Base-by-base conservation (phyloP, 2,113 vertebrate species). In the Ptyas mucosa region DNA sequence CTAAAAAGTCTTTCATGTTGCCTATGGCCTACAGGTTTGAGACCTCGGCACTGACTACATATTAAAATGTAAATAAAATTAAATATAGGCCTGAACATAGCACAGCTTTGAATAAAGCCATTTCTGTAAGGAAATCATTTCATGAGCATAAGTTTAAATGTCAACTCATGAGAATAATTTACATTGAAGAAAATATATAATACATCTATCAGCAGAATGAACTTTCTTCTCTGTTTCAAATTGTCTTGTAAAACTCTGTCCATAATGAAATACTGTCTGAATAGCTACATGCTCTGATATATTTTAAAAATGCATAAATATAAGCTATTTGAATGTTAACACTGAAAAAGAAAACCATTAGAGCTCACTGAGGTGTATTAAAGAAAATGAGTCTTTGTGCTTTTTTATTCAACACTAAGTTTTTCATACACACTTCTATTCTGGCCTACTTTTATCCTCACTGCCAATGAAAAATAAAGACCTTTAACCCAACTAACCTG, bases 51-150 rank as follows among this genome's bases (percentile, higher is more conserved):
- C 34, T 29, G 64, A 55, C 0, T n/a, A 52, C 94, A 96, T 20
- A 91, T 93, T 54, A 34, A 96, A 94, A 81, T 52, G 51, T 90
- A 96, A 95, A 87, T 58, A 87, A 86, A 75, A 52, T 91, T 85
- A 86, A 94, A 34, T 87, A 23, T 94, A 14, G 55, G 94, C 53
- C 3, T 91, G 11, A 61, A 55, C 49, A 54, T 49, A 93, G 4
- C 23, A 26, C 53, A 94, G 34, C 95, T 94, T 86, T 91, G 93
- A 2, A 86, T 61, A 94, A 92, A 75, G 46, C 90, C 64, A 88
- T 64, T 61, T 92, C 85, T 86, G 88, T 9, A 15, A 49, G 21
- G 81, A 95, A 94, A 88, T 96, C 69, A 85, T 94, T 96, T 94
- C 93, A 55, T 26, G 94, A 64, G 29, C 29, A 4, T 90, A 96